These are phyloP conservation scores for Notarius quadriscutis DNA, from an alignment of 2,113 vertebrate genomes.

Conservation along the genomic window DNA sequence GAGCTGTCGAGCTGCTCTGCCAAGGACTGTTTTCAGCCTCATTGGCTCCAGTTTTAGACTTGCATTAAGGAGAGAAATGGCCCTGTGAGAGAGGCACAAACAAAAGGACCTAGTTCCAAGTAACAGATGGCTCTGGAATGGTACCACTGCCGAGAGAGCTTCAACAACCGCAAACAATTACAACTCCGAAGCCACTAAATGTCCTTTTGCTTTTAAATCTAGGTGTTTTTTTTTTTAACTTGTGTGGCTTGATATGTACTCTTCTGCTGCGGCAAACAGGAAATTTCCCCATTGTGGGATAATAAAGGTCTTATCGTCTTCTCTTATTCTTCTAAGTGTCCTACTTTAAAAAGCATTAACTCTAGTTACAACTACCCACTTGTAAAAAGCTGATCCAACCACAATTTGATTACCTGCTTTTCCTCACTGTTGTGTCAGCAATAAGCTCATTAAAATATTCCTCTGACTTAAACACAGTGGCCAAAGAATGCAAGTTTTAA, in stretches of 20 bases:
- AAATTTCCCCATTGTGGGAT: too few relatives aligned
- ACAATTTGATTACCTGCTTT: not conserved
- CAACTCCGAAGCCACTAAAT: not conserved
- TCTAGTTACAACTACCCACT: not conserved
- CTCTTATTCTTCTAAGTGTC: too few relatives aligned
- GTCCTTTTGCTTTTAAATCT: not conserved
- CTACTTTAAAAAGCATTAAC: not conserved
- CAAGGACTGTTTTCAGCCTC: not conserved
- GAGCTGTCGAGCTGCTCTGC: not conserved
- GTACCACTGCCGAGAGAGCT: conserved; percentile 22
- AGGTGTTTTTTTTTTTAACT: too few relatives aligned
- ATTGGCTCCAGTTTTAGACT: conserved; percentile 1
- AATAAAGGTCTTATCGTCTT: too few relatives aligned
- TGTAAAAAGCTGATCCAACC: conserved; percentile 1
- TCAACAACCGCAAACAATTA: not conserved
- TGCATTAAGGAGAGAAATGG: conserved; percentile 17
- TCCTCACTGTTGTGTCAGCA: not conserved
- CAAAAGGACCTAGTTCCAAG: conserved; percentile 25
- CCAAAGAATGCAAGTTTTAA: not conserved
- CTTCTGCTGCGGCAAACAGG: too few relatives aligned
- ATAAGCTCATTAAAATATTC: not conserved
- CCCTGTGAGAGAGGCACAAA: conserved; percentile 1
- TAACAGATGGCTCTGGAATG: conserved; percentile 43
- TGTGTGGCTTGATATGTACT: too few relatives aligned
- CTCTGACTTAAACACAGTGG: not conserved